Conservation (phyloP, 2,888 invertebrate genomes). For the Ichneumoninae sp. region DNA sequence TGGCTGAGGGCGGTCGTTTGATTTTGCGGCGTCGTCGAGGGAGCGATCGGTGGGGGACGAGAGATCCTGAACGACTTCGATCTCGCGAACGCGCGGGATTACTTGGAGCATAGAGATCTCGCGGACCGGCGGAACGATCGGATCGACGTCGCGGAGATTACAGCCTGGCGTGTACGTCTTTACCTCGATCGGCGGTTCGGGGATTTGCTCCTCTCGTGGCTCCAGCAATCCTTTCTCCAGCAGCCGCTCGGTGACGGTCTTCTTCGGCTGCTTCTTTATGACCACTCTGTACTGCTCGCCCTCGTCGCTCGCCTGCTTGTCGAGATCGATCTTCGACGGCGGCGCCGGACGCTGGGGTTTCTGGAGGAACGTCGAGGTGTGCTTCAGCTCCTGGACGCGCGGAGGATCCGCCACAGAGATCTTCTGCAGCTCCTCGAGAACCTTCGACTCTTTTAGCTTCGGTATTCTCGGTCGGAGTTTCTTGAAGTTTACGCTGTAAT, state of each 20-base stretch:
- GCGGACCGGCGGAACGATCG: constrained; percentile 20
- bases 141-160: constrained; percentile 23
- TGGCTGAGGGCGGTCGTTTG: neutral
- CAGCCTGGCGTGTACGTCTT: constrained; percentile 62
- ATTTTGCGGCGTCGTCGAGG: neutral
- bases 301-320: constrained; percentile 67
- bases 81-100: constrained; percentile 55
- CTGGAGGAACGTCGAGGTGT: constrained; percentile 89
- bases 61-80: constrained; percentile 34
- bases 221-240: constrained; percentile 78
- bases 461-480: constrained; percentile 88
- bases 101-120: constrained; percentile 52
- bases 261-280: constrained; percentile 81
- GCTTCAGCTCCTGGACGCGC: constrained; percentile 77
- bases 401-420: constrained; percentile 77
- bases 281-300: constrained; percentile 78
- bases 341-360: constrained; percentile 90
- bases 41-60: neutral
- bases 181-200: constrained; percentile 73
- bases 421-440: constrained; percentile 85
- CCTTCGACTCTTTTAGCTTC: constrained; percentile 89
- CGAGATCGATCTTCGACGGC: constrained; percentile 75
- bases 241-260: constrained; percentile 79
- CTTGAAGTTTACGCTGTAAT: constrained; percentile 88
- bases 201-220: constrained; percentile 75